Base-by-base conservation (phyloP, 1,140 invertebrate species). In the Glossosoma conforme region DNA sequence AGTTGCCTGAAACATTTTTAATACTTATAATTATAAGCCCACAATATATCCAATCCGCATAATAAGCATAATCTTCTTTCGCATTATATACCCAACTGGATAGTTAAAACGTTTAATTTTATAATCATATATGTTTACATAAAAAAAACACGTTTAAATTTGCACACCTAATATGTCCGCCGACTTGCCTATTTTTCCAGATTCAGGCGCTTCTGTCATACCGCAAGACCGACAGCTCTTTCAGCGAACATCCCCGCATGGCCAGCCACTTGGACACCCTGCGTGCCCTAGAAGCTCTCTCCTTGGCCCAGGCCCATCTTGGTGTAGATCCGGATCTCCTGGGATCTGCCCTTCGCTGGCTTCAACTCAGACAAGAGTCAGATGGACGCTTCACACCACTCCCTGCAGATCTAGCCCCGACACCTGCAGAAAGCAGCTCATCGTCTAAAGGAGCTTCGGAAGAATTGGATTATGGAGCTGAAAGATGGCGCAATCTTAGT, bases 171-270 rank as follows among this genome's bases (percentile, higher is more conserved):
- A n/a, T n/a, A n/a, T n/a, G n/a, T n/a, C n/a, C n/a, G n/a, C n/a
- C n/a, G n/a, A n/a, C n/a, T n/a, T n/a, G 6, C 35, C 13, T 5
- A 20, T 3, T 46, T 21, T 64, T 70, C 37, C 65, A 79, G 73
- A 75, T 83, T n/a, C 80, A 82, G 67, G 72, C 74, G 9, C 65
- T 83, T 1, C 59, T 82, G 1, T 74, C 76, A 0, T 83, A 79
- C 60, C 68, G 74, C 8, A 79, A 78, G 62, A 65, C 59, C 19
- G 80, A 83, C 52, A 77, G 77, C 45, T 82, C 79, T 0, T 83
- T 83, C 54, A 81, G 80, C 50, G 79, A 82, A 38, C 81, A 83
- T 56, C 77, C 74, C 40, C 74, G 74, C 51, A 69, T 81, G 52
- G 75, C 69, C 19, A 81, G 78, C 60, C 77, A 78, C 42, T 66